Conservation (phyloP, 2,113 vertebrate genomes). For the Jaculus jaculus region DNA sequence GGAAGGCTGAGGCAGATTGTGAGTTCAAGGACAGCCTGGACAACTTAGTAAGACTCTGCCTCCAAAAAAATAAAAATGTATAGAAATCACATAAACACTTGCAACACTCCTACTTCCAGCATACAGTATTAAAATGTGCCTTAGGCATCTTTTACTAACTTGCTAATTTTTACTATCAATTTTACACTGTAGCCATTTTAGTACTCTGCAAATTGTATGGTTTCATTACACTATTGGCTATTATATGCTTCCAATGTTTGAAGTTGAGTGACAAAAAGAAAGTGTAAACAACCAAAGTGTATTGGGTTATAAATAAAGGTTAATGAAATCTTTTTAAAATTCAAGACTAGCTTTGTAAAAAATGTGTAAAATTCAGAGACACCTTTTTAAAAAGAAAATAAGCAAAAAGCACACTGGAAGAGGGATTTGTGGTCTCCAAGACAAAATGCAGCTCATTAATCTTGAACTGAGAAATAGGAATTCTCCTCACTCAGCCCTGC, state of each 20-base stretch:
- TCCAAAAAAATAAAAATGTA: too few relatives aligned
- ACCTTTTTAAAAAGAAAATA: neutral
- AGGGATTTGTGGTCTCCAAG: neutral
- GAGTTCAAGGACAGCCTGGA: too few relatives aligned
- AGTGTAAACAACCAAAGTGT: neutral
- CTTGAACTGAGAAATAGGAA: neutral
- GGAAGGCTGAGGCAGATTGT: too few relatives aligned
- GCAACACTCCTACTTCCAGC: too few relatives aligned
- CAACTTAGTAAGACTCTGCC: too few relatives aligned
- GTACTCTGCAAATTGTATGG: neutral
- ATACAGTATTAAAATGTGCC: too few relatives aligned
- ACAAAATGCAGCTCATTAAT: neutral
- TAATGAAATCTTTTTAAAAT: neutral
- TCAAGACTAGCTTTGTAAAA: constrained; percentile 7
- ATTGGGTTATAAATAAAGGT: neutral
- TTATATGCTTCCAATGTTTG: neutral
- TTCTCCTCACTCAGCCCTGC: neutral
- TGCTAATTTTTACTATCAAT: constrained; percentile 36
- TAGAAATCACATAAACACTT: too few relatives aligned
- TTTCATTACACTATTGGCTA: constrained; percentile 44
- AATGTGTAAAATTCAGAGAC: neutral
- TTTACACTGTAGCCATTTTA: constrained; percentile 42
- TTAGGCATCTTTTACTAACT: too few relatives aligned
- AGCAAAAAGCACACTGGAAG: neutral
- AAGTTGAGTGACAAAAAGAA: neutral